Conservation (phyloP, 1,140 invertebrate genomes). For the Apis dorsata region DNA sequence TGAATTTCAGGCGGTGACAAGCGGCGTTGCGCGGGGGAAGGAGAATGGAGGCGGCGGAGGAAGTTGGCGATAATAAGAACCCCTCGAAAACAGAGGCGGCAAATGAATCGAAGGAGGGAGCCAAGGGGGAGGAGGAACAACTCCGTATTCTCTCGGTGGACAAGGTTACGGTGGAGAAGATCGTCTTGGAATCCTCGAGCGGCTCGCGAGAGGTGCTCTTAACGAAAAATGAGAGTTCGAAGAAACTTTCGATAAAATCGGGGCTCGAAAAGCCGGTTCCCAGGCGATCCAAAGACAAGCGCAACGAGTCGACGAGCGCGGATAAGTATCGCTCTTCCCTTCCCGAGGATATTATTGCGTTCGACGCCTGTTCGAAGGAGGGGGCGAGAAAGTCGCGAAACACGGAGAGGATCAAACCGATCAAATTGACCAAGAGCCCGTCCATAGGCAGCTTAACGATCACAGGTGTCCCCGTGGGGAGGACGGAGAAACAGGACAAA, state of each 20-base stretch:
- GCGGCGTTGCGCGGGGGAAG: background rate
- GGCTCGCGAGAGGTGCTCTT: slow-evolving; percentile 60
- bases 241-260: slow-evolving; percentile 49
- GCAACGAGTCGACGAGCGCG: background rate
- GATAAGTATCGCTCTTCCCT: background rate
- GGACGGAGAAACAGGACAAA: no score
- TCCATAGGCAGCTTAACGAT: slow-evolving; percentile 45
- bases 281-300: background rate
- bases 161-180: slow-evolving; percentile 67
- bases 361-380: background rate
- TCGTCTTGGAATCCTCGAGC: slow-evolving; percentile 59
- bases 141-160: slow-evolving; percentile 61
- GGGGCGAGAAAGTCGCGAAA: background rate
- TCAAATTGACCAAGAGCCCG: slow-evolving; percentile 58
- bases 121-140: slow-evolving; percentile 10
- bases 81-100: background rate
- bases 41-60: slow-evolving; percentile 47
- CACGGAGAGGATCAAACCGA: slow-evolving; percentile 54
- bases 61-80: slow-evolving; percentile 22
- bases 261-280: background rate
- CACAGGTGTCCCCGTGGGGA: background rate
- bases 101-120: background rate
- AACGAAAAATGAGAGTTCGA: slow-evolving; percentile 63
- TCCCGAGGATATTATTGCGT: background rate
- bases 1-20: slow-evolving; percentile 47